phyloP scores from a whole-genome alignment of 1,140 invertebrate genomes.

The Trinorchestia longiramus region DNA sequence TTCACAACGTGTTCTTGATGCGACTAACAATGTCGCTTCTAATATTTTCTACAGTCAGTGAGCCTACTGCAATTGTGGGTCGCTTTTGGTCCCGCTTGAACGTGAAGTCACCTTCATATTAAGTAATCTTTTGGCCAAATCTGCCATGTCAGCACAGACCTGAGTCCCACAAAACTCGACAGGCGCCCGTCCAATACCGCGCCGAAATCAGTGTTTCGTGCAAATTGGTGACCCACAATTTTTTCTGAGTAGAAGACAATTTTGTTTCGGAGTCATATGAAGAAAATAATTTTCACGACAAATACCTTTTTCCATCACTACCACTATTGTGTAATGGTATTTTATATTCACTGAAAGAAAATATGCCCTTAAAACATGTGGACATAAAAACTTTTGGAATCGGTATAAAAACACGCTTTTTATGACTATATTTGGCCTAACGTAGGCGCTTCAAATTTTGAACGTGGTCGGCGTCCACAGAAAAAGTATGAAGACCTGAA shows the following conservation, averaged over 20 bases:
- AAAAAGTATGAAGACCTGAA: background rate
- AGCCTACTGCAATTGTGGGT: constrained; percentile 13
- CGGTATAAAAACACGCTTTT: background rate
- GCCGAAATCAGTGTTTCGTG: background rate
- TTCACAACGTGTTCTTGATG: background rate
- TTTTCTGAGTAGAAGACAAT: background rate
- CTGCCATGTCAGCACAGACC: constrained; percentile 9
- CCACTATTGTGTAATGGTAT: background rate
- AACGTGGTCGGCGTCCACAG: background rate
- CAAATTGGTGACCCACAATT: background rate
- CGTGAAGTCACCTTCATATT: constrained; percentile 49
- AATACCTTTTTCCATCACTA: background rate
- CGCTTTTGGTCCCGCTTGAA: background rate
- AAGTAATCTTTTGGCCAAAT: constrained; percentile 51
- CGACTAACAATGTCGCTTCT: background rate
- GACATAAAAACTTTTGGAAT: background rate
- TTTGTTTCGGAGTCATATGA: background rate
- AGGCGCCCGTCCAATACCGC: background rate
- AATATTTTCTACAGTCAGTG: constrained; percentile 13
- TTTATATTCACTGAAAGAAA: background rate
- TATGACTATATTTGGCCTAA: background rate
- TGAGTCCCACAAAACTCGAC: constrained; percentile 18
- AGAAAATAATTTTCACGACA: background rate
- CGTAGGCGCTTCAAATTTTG: background rate
- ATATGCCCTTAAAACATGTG: too few relatives aligned